Base-by-base conservation (phyloP, 2,113 vertebrate genomes). In the Odocoileus hemionus region DNA sequence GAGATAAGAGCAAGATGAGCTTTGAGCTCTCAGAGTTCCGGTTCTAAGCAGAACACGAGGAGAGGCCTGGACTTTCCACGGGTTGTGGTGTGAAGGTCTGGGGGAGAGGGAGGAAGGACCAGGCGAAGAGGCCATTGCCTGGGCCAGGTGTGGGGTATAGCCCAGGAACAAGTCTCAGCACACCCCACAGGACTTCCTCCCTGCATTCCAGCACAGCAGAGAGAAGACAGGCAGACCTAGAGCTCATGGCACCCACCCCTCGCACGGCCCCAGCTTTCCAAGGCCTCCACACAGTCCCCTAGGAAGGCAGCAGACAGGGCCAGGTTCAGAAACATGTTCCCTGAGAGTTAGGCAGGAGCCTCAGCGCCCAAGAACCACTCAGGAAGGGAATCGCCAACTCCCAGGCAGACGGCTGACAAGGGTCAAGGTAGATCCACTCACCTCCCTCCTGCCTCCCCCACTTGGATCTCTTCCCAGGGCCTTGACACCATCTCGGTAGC, bases 301-400 rank as follows among this genome's bases (percentile, higher is more conserved):
- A 74, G 30, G 30, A 61, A 89, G 36, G 61, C 45, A 50, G 36
- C 1, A 6, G 76, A 26, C 43, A 89, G 58, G 43, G 36, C 47
- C 54, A 16, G 19, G 33, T 47, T 36, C 30, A 14, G 14, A 57
- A 47, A 2, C 8, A 3, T 7, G 1, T 36, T 78, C 36, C 55
- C 60, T 26, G 25, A 74, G 86, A 57, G 11, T 2, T 26, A 52
- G 25, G 47, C n/a, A 28, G 57, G 19, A 91, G 47, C 17, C n/a
- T 4, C 5, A 2, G 0, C 0, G 43, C 96, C 97, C 97, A 86
- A 95, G 39, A 43, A 90, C 98, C 93, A 97, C 92, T 98, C 98
- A 96, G 96, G 97, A 98, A 94, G 94, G 97, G 80, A 97, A 87
- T 97, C 80, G 94, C 36, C 94, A 96, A 91, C 50, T 97, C 97